Evolutionary conservation across 2,113 vertebrate genomes (phyloP), one percentile per base, ranked within the genome.

Genomic region (Rana temporaria): DNA sequence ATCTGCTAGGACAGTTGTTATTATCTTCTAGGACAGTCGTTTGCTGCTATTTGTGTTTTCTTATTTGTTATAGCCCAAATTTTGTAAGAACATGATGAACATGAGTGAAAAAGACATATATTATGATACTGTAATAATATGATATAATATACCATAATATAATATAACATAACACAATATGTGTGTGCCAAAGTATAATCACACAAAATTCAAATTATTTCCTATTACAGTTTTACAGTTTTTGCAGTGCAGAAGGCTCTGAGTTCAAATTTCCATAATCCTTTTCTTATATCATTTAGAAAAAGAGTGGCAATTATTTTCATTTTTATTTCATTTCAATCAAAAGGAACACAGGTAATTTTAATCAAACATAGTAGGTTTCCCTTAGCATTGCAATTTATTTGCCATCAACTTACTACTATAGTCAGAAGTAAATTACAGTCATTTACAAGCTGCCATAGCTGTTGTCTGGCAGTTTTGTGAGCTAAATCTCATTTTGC

Each of bases 241-340:
- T n/a, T n/a, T n/a, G n/a, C n/a, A 73, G 32, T 57, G 24, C 26
- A 73, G 15, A 16, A 74, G 73, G 6, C 18, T 48, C 57, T 17
- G 64, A 64, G 19, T 7, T n/a, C 19, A 0, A 22, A 48, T 59
- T 53, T 67, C 63, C 48, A 82, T 75, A 67, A 22, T 66, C 34
- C 42, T 67, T 67, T 75, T 74, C 75, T 16, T 63, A 32, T 42
- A 74, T 42, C 18, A 55, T 64, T 82, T 82, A 65, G 64, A 66
- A 9, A 66, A 74, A 59, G 3, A 62, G 5, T 56, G 67, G 53
- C 60, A 82, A 66, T 82, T 82, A 74, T 82, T 82, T 75, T 57
- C 80, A 82, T 59, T 75, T 74, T 82, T 64, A 60, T 56, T 82
- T 82, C 75, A 82, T 68, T 82, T 82, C 70, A 68, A 75, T 82